phyloP scores from a whole-genome alignment of 2,888 invertebrate species.

The Dicyrtomina minuta region DNA sequence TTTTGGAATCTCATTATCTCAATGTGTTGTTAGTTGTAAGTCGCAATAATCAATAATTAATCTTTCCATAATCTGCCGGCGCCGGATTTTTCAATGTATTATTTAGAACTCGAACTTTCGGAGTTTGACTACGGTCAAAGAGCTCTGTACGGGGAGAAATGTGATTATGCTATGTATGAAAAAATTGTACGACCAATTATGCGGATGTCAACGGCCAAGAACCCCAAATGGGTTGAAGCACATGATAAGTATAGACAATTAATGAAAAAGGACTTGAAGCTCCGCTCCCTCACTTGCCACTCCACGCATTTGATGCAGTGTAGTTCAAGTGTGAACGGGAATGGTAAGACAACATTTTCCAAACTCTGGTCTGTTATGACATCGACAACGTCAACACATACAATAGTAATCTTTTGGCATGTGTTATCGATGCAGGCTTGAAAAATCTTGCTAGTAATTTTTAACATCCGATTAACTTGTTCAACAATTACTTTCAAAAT shows the following conservation, averaged over 20 bases:
- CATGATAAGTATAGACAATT: background rate
- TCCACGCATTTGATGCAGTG: slow-evolving; percentile 11
- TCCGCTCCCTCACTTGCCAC: background rate
- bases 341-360: background rate
- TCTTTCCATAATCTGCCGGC: no score
- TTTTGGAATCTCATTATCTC: no score
- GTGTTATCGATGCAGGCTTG: no score
- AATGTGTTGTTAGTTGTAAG: no score
- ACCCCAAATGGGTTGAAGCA: background rate
- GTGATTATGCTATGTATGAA: background rate
- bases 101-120: no score
- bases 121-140: slow-evolving; percentile 3
- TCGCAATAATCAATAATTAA: no score
- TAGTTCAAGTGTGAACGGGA: background rate
- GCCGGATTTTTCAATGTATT: no score
- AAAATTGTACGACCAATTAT: background rate
- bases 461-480: no score
- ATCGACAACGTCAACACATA: no score
- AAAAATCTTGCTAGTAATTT: no score
- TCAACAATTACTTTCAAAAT: background rate
- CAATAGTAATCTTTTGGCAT: no score
- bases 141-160: slow-evolving; percentile 1
- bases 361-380: no score
- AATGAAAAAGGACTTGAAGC: background rate
- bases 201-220: background rate